Percentiles rank a stretch among this genome's conserved stretches.
These are phyloP conservation scores for Nymphalis io DNA, from an alignment of 1,140 invertebrate genomes.

Conservation along the genomic window DNA sequence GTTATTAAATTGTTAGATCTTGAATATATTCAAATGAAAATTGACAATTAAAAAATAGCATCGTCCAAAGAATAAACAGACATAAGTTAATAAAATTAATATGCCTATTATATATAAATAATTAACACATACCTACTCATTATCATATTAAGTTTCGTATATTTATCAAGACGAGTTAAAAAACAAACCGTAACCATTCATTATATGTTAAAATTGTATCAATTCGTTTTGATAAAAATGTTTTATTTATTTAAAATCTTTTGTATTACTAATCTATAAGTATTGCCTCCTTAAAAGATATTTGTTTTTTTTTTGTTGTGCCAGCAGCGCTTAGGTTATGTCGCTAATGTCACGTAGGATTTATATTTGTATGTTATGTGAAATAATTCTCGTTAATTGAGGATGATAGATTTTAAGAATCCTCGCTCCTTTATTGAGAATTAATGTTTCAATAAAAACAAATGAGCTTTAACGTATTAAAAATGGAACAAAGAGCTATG, in stretches of 20 bases:
- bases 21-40: neutral
- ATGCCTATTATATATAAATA: neutral
- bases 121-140: slow-evolving; percentile 2
- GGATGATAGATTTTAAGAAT: slow-evolving; percentile 13
- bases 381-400: neutral
- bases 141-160: neutral
- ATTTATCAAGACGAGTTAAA: neutral
- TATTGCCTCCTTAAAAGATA: too few relatives aligned
- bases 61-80: slow-evolving; percentile 1
- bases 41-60: neutral
- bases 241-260: neutral
- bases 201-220: too few relatives aligned
- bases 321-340: too few relatives aligned
- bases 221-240: neutral
- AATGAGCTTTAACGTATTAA: slow-evolving; percentile 21
- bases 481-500: slow-evolving; percentile 24
- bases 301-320: too few relatives aligned
- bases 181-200: neutral
- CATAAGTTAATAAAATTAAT: slow-evolving; percentile 3
- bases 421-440: slow-evolving; percentile 14
- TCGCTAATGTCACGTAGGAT: too few relatives aligned
- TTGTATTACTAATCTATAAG: neutral
- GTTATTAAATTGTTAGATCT: neutral
- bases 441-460: slow-evolving; percentile 18
- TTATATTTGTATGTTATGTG: neutral